Evolutionary conservation across 2,797 vertebrate species (phyloP).

Genomic region (Ctenochaetus hawaiiensis): DNA sequence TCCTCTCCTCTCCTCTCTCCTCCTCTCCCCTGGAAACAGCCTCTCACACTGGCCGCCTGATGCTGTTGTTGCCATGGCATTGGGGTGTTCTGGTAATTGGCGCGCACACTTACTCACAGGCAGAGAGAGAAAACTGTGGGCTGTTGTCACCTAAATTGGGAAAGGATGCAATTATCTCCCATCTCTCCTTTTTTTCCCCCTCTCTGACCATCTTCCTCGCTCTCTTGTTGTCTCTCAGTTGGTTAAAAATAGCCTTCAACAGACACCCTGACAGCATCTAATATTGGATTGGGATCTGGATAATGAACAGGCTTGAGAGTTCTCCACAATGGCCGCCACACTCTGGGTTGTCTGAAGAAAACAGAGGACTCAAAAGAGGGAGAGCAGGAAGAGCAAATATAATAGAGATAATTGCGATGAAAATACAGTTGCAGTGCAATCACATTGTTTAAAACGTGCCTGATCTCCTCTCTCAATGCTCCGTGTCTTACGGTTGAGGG

Average conservation of each 20-base stretch:
- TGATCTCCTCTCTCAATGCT: background rate
- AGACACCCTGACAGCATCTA: constrained; percentile 72
- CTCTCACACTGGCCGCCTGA: constrained; percentile 62
- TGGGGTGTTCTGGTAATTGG: constrained; percentile 80
- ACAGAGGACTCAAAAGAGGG: constrained; percentile 38
- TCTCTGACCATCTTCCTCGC: constrained; percentile 35
- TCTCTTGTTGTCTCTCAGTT: constrained; percentile 37
- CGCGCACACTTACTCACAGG: constrained; percentile 55
- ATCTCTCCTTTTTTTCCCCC: constrained; percentile 25
- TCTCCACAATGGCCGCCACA: constrained; percentile 52
- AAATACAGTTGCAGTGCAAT: constrained; percentile 42
- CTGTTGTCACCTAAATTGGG: constrained; percentile 67
- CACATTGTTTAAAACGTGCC: constrained; percentile 41
- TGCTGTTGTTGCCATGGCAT: constrained; percentile 90
- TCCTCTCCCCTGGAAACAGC: constrained; percentile 24
- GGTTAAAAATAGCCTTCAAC: constrained; percentile 69
- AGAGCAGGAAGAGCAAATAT: constrained; percentile 52
- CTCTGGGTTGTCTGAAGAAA: constrained; percentile 50
- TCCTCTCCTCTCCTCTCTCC: constrained; percentile 9
- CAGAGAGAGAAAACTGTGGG: constrained; percentile 40
- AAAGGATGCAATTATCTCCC: constrained; percentile 71
- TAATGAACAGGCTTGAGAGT: constrained; percentile 74
- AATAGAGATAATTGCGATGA: constrained; percentile 66
- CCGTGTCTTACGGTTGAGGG: constrained; percentile 52
- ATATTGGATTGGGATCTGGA: constrained; percentile 60